Evolutionary conservation across 2,113 vertebrate genomes (phyloP).

Genomic region (Myotis brandtii): DNA sequence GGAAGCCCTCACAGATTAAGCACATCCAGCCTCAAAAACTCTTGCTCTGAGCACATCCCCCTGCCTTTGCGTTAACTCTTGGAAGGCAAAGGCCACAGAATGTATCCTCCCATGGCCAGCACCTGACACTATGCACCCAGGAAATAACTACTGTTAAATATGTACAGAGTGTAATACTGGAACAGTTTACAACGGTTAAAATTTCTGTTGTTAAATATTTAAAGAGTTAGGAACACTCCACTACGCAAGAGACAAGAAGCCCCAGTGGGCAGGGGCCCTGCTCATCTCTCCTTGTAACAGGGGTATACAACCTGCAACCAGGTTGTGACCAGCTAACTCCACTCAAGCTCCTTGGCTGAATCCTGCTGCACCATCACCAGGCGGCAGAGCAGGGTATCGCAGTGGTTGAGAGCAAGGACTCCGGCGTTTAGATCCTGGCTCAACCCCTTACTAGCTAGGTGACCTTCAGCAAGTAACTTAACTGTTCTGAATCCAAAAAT

Average conservation of each 20-base stretch:
- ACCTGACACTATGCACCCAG: neutral
- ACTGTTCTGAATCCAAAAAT: neutral
- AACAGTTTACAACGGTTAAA: neutral
- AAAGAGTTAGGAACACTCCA: constrained; percentile 15
- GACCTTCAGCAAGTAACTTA: neutral
- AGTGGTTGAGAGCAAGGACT: neutral
- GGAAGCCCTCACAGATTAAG: neutral
- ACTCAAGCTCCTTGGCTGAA: neutral
- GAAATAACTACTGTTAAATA: neutral
- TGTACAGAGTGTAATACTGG: neutral
- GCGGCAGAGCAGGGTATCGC: neutral
- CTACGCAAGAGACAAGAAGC: neutral
- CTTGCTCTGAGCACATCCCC: neutral
- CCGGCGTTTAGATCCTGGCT: neutral
- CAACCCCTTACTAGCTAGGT: neutral
- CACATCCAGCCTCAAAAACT: neutral
- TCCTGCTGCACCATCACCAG: neutral
- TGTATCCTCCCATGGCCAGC: neutral
- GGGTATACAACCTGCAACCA: neutral
- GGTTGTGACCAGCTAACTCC: neutral
- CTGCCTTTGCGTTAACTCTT: neutral
- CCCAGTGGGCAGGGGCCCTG: neutral
- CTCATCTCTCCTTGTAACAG: neutral
- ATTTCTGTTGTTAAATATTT: constrained; percentile 34
- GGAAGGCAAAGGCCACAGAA: neutral